These are phyloP conservation scores for Manis pentadactyla DNA, from an alignment of 2,797 vertebrate species.

Conservation along the genomic window DNA sequence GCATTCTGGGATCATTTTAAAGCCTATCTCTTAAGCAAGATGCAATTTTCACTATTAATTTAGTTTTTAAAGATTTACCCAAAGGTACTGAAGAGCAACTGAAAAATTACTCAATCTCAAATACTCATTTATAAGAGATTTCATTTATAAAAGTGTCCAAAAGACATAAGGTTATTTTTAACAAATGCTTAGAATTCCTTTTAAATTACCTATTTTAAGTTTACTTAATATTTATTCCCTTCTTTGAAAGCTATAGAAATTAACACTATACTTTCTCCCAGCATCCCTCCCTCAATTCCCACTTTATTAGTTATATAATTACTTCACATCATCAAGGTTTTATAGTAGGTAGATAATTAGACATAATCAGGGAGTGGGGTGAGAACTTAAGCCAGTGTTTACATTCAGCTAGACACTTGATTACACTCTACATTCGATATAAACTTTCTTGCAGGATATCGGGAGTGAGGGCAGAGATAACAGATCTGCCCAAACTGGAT, in stretches of 20 bases:
- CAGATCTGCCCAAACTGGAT: too few species aligned
- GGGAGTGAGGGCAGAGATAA: too few species aligned
- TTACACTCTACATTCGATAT: too few species aligned
- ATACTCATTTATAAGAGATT: background rate
- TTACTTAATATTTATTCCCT: background rate
- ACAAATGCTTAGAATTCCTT: background rate
- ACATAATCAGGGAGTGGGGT: too few species aligned
- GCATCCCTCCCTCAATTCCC: background rate
- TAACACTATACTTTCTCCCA: background rate
- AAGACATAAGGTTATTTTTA: background rate
- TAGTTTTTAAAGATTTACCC: background rate
- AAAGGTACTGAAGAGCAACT: background rate
- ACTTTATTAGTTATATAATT: background rate
- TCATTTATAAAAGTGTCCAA: background rate
- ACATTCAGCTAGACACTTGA: too few species aligned
- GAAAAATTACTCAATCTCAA: slow-evolving; percentile 20
- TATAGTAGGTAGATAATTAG: too few species aligned
- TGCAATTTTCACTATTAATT: background rate
- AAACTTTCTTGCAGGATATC: too few species aligned
- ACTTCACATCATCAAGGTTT: background rate
- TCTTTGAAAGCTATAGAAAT: background rate
- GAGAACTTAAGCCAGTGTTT: too few species aligned
- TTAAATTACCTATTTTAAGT: background rate
- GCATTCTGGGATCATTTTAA: background rate
- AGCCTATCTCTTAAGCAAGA: background rate